Evolutionary conservation across 2,888 invertebrate genomes (phyloP), one percentile per base, ranked within the genome.

Genomic region (Noctua janthina): DNA sequence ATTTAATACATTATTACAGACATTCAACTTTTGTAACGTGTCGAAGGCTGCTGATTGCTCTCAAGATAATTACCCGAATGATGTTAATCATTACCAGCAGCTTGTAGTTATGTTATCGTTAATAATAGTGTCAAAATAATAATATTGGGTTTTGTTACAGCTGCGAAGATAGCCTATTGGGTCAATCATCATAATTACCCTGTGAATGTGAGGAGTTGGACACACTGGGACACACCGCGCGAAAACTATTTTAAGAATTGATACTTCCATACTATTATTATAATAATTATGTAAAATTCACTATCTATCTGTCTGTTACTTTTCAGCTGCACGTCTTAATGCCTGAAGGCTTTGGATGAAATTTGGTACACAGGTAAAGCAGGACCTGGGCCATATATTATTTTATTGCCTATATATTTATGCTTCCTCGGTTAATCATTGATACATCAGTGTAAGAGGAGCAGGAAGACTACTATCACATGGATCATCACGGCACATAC

Each of bases 81-180:
- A 83, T 86, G 6, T 39, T 66, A 35, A 72, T 82, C 46, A 78
- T 72, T 83, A 71, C 51, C 29, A 72, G 54, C 82, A 72, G 79
- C 62, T 79, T 82, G 84, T 59, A 49, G 39, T 17, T 43, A 29
- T 49, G 29, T 78, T 71, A 35, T 54, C 29, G 17, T 54, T 56
- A 69, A 64, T 72, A 76, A 59, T 69, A 62, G 35, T 77, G 43
- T 76, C 35, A 59, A 80, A 67, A 81, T 68, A 81, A 76, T 59
- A 8, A 51, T 76, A 43, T 75, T 39, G 5, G 66, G 17, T 67
- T 5, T 51, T 17, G 17, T 23, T 43, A 83, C 56, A 83, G 76
- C 66, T 83, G 80, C 35, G 1, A 51, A 49, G 43, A 64, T 64
- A 59, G 49, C 29, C 8, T 54, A 29, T 10, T 69, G n/a, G 35